phyloP scores from a whole-genome alignment of 2,797 vertebrate species.

The Cynopterus sphinx region DNA sequence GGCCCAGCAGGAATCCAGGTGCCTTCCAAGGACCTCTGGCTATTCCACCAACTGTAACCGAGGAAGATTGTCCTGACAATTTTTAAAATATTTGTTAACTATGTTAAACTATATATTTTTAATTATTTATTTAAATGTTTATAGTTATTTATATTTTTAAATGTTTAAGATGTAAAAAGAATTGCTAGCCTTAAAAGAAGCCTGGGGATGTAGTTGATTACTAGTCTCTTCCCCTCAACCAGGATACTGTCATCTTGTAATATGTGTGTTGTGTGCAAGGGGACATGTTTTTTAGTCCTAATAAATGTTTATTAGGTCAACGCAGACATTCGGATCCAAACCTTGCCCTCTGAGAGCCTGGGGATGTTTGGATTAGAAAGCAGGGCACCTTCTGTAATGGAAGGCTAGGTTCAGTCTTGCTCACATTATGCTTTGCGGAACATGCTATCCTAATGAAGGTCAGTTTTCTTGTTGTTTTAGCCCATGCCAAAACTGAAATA shows the following conservation, averaged over 20 bases:
- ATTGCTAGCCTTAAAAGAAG: slow-evolving; percentile 53
- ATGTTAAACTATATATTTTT: background rate
- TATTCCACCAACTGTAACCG: slow-evolving; percentile 56
- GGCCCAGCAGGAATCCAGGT: background rate
- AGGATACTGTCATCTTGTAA: slow-evolving; percentile 48
- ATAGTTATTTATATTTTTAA: background rate
- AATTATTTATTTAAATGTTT: background rate
- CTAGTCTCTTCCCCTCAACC: background rate
- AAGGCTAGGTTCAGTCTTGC: background rate
- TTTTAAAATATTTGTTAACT: slow-evolving; percentile 45
- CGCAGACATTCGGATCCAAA: background rate
- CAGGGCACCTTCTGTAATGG: background rate
- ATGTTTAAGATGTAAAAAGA: background rate
- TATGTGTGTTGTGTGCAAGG: background rate
- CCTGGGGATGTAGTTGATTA: slow-evolving; percentile 45
- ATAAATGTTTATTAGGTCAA: slow-evolving; percentile 72
- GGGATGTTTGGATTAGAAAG: slow-evolving; percentile 49
- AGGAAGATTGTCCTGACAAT: slow-evolving; percentile 63
- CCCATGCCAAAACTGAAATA: background rate
- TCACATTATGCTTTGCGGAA: background rate
- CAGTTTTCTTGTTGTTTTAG: background rate
- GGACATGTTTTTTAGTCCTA: slow-evolving; percentile 45
- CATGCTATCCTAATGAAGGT: fast-evolving
- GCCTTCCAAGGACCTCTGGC: background rate
- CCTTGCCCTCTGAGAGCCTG: background rate